These are phyloP conservation scores for Drosophila varians DNA, from an alignment of 1,140 invertebrate genomes.

Conservation along the genomic window DNA sequence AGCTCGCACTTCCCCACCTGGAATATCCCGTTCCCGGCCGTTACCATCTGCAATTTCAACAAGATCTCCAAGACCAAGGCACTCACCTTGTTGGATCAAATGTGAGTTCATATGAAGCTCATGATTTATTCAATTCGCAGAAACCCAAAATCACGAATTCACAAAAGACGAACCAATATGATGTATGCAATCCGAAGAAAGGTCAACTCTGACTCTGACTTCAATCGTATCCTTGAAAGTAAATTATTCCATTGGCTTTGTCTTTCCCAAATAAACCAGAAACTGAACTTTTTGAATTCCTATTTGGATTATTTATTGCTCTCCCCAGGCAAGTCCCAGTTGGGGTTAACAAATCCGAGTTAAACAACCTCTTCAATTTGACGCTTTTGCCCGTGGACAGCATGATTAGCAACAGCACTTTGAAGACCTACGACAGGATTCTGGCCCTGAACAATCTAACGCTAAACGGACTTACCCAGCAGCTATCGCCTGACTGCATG, in stretches of 20 bases:
- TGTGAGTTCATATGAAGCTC: slow-evolving; percentile 45
- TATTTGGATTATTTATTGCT: neutral
- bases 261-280: neutral
- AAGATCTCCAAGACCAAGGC: slow-evolving; percentile 82
- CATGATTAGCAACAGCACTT: slow-evolving; percentile 36
- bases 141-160: neutral
- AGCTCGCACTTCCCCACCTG: slow-evolving; percentile 89
- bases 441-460: slow-evolving; percentile 82
- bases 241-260: neutral
- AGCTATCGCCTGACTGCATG: slow-evolving; percentile 85
- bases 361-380: slow-evolving; percentile 67
- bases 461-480: slow-evolving; percentile 58
- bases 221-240: neutral
- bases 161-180: neutral
- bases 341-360: slow-evolving; percentile 46
- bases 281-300: too few relatives aligned
- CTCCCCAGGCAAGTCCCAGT: slow-evolving; percentile 52
- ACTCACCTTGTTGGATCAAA: slow-evolving; percentile 75
- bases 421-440: slow-evolving; percentile 77
- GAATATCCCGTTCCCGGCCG: slow-evolving; percentile 88
- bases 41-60: slow-evolving; percentile 87
- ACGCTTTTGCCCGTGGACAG: slow-evolving; percentile 57
- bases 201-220: neutral
- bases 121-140: neutral
- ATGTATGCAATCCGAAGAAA: neutral